These are phyloP conservation scores for Syrphus vitripennis DNA, from an alignment of 2,888 invertebrate genomes.

Conservation along the genomic window DNA sequence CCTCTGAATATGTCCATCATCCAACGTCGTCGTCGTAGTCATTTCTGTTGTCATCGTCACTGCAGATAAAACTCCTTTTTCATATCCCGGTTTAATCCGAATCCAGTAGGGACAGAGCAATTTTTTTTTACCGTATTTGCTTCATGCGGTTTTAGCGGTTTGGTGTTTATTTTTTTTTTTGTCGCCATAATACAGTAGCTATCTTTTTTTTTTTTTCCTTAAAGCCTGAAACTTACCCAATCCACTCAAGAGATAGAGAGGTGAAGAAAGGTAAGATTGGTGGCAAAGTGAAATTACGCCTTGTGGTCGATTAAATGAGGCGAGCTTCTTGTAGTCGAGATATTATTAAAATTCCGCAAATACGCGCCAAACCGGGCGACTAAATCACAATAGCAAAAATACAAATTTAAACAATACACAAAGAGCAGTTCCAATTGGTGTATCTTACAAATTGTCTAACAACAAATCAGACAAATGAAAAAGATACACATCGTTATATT, in stretches of 20 bases:
- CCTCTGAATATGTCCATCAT: neutral
- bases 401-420: slow-evolving; percentile 1
- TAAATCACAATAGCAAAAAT: slow-evolving; percentile 31
- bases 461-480: slow-evolving; percentile 29
- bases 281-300: slow-evolving; percentile 66
- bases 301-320: slow-evolving; percentile 66
- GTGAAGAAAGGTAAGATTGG: neutral
- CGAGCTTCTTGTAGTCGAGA: slow-evolving; percentile 45
- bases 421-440: slow-evolving; percentile 46
- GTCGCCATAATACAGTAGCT: slow-evolving; percentile 56
- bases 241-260: neutral
- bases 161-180: neutral
- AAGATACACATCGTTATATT: slow-evolving; percentile 27
- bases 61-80: slow-evolving; percentile 42
- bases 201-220: slow-evolving; percentile 25
- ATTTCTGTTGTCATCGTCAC: neutral
- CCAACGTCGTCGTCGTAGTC: neutral
- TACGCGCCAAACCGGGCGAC: slow-evolving; percentile 20
- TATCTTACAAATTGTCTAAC: slow-evolving; percentile 29
- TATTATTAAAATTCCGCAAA: slow-evolving; percentile 60
- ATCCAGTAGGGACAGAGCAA: slow-evolving; percentile 25
- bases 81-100: slow-evolving; percentile 22
- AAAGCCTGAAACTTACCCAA: slow-evolving; percentile 34
- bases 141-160: slow-evolving; percentile 55
- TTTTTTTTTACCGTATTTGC: slow-evolving; percentile 18